Conservation (phyloP, 2,888 invertebrate species). For the Carabus problematicus region DNA sequence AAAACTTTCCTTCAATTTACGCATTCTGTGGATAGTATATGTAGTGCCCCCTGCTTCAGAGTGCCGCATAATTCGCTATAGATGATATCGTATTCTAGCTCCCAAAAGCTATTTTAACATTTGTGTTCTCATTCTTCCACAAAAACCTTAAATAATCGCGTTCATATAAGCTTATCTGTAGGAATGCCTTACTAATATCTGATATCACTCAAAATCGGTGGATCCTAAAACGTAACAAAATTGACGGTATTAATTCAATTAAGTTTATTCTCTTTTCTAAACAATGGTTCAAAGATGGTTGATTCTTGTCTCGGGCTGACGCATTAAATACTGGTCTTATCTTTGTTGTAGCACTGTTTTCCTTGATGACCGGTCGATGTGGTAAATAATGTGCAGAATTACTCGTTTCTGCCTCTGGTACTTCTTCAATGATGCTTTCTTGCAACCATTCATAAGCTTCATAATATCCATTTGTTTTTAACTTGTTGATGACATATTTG, state of each 20-base stretch:
- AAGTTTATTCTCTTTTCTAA: slow-evolving; percentile 50
- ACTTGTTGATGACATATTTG: slow-evolving; percentile 45
- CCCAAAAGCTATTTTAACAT: slow-evolving; percentile 45
- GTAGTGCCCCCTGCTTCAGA: background rate
- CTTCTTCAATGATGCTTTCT: slow-evolving; percentile 43
- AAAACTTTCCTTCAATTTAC: slow-evolving; percentile 44
- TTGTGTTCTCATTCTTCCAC: slow-evolving; percentile 44
- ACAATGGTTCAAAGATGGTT: slow-evolving; percentile 50
- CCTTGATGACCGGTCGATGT: slow-evolving; percentile 48
- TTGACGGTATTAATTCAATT: no score
- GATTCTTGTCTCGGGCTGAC: slow-evolving; percentile 44
- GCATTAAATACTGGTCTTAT: slow-evolving; percentile 51
- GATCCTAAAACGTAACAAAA: no score
- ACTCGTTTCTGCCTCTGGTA: slow-evolving; percentile 24
- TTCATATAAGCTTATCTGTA: no score
- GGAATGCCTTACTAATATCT: no score
- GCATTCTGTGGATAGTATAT: slow-evolving; percentile 33
- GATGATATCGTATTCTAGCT: slow-evolving; percentile 47
- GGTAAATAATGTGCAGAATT: slow-evolving; percentile 45
- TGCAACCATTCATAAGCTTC: slow-evolving; percentile 49
- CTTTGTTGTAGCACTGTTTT: slow-evolving; percentile 47
- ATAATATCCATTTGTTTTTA: slow-evolving; percentile 45
- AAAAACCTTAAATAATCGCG: slow-evolving; percentile 45
- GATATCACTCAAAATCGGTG: no score
- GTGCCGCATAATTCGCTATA: slow-evolving; percentile 32